Percentiles rank a stretch among this genome's conserved stretches.
phyloP scores from a whole-genome alignment of 1,140 invertebrate species.

The Scaptomyza graminum region DNA sequence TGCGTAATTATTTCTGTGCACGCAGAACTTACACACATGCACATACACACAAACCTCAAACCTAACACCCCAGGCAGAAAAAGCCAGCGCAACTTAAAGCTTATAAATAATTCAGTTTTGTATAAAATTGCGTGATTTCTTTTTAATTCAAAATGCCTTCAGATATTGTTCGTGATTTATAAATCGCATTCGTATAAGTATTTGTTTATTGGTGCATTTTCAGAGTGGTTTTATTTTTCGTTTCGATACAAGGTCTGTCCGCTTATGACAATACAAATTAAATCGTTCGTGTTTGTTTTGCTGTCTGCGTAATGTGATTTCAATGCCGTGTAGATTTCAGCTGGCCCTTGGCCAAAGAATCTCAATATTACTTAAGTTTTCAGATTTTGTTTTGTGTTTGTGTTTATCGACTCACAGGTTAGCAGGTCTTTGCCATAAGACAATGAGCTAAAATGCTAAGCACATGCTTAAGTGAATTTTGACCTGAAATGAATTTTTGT shows the following conservation, averaged over 20 bases:
- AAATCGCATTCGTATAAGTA: slow-evolving; percentile 33
- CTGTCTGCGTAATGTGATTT: slow-evolving; percentile 58
- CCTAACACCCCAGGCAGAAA: neutral
- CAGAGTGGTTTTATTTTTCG: neutral
- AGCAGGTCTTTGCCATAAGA: slow-evolving; percentile 39
- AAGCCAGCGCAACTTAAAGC: slow-evolving; percentile 40
- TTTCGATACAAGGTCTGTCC: slow-evolving; percentile 36
- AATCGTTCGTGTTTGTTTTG: slow-evolving; percentile 22
- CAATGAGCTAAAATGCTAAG: slow-evolving; percentile 11
- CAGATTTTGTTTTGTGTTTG: slow-evolving; percentile 4
- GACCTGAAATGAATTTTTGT: too few relatives aligned
- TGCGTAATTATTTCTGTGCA: slow-evolving; percentile 63
- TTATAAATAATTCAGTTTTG: slow-evolving; percentile 70
- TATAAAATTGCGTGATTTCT: slow-evolving; percentile 67
- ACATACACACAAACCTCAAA: neutral
- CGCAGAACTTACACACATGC: slow-evolving; percentile 8
- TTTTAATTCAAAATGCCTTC: slow-evolving; percentile 50
- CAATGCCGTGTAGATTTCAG: slow-evolving; percentile 61
- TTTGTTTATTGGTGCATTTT: slow-evolving; percentile 54
- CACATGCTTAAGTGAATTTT: neutral
- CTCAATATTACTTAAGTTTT: slow-evolving; percentile 48
- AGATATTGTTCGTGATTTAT: slow-evolving; percentile 49
- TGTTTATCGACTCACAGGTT: slow-evolving; percentile 25
- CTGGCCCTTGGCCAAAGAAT: slow-evolving; percentile 51
- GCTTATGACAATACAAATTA: slow-evolving; percentile 56